Conservation (phyloP, 2,888 invertebrate species). For the Tridacna crocea region DNA sequence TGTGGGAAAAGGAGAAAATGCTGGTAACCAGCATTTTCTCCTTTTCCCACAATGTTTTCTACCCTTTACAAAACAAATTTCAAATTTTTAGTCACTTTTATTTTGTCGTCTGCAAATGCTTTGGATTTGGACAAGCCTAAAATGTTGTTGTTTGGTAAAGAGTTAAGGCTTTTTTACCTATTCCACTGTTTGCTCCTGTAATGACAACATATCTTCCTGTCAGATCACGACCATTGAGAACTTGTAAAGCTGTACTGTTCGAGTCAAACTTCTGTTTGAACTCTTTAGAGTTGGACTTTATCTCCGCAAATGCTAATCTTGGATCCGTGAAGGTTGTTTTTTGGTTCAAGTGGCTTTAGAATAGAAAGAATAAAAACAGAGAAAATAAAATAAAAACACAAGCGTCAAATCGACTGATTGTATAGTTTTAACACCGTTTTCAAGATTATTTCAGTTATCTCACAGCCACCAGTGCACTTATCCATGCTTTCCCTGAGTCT, state of each 20-base stretch:
- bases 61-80: too few relatives aligned
- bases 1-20: slow-evolving; percentile 7
- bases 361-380: background rate
- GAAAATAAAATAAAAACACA: background rate
- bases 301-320: slow-evolving; percentile 92
- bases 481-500: too few relatives aligned
- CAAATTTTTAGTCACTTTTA: too few relatives aligned
- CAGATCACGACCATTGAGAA: slow-evolving; percentile 94
- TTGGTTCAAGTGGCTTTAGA: slow-evolving; percentile 88
- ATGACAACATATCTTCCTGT: slow-evolving; percentile 93
- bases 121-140: too few relatives aligned
- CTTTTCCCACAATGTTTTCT: background rate
- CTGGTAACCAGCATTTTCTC: background rate
- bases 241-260: slow-evolving; percentile 92
- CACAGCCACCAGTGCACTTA: too few relatives aligned
- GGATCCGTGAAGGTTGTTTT: slow-evolving; percentile 95
- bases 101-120: too few relatives aligned
- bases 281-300: slow-evolving; percentile 65
- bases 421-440: too few relatives aligned
- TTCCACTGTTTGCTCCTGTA: slow-evolving; percentile 96
- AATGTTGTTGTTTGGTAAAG: too few relatives aligned
- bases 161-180: too few relatives aligned
- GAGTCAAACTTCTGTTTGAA: slow-evolving; percentile 90
- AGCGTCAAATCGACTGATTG: background rate
- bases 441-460: too few relatives aligned